Evolutionary conservation across 2,888 invertebrate species (phyloP), one percentile per base, ranked within the genome.

Genomic region (Drosophila meridionalis): DNA sequence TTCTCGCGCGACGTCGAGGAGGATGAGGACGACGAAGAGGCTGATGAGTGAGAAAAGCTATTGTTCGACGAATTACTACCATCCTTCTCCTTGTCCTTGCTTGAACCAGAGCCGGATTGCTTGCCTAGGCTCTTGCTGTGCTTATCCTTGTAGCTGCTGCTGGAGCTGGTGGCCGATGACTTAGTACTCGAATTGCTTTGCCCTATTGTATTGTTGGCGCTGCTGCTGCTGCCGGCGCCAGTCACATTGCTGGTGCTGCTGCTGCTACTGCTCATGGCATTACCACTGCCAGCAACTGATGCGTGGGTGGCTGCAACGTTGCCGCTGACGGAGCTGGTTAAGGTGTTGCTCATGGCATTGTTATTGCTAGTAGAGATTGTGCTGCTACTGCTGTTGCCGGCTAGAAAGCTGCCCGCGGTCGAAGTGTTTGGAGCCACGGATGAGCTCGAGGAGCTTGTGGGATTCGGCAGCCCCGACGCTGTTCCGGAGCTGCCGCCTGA

Each of bases 101-200:
- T 92, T 26, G 93, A 92, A 76, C 87, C 90, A 3, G 93, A 92
- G 7, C 77, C 66, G 1, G 78, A 78, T 66, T 91, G 80, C 73
- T 93, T 93, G 76, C 85, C 90, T 4, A 91, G 43, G 79, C 75
- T 91, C 82, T 93, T 93, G 74, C 91, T 91, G 75, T 93, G 93
- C 69, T 93, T 93, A 57, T 93, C 93, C 75, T 93, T 93, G 43
- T 93, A 93, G 72, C 92, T 93, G 60, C 90, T 88, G 68, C 85
- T 76, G 7, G 82, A 72, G 50, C 73, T 78, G 55, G 71, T 71
- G 0, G 82, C 67, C 4, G 79, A 73, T 43, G 79, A 66, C 56
- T 76, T 79, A 36, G 42, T 79, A 42, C 55, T 76, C 20, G 61
- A 12, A 76, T 79, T 70, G 65, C 55, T 73, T 50, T 48, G 8